Evolutionary conservation across 2,113 vertebrate genomes (phyloP).

Genomic region (Lethenteron reissneri): DNA sequence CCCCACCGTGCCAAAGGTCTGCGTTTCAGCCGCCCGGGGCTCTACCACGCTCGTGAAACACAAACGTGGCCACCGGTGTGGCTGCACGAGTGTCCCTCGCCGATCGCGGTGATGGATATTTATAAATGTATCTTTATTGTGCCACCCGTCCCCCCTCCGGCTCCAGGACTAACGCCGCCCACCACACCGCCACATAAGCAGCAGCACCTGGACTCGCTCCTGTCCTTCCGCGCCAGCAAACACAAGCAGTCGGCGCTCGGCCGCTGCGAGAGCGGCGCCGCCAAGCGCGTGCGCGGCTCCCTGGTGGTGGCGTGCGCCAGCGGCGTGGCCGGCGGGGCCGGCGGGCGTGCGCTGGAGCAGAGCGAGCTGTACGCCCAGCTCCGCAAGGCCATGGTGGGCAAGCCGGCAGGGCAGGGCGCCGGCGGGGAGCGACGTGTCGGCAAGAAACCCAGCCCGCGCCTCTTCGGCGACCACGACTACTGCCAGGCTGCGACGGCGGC

Average conservation of each 20-base stretch:
- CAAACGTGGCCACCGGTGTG: no score
- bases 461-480: slow-evolving; percentile 94
- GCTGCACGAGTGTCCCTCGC: no score
- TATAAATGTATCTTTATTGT: no score
- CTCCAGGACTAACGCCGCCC: slow-evolving; percentile 91
- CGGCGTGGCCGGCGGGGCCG: no score
- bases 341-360: slow-evolving; percentile 39
- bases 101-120: no score
- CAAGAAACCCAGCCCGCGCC: slow-evolving; percentile 44
- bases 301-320: no score
- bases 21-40: no score
- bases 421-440: slow-evolving; percentile 39
- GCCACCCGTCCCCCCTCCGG: neutral
- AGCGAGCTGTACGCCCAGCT: slow-evolving; percentile 79
- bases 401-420: slow-evolving; percentile 22
- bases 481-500: slow-evolving; percentile 69
- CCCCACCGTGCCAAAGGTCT: no score
- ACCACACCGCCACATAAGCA: slow-evolving; percentile 99
- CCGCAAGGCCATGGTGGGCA: slow-evolving; percentile 51
- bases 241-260: slow-evolving; percentile 18
- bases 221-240: slow-evolving; percentile 36
- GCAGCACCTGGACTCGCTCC: slow-evolving; percentile 19
- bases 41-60: no score
- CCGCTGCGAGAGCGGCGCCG: no score
- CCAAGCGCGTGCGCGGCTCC: no score